phyloP scores from a whole-genome alignment of 2,113 vertebrate species.

The Oenanthe melanoleuca region DNA sequence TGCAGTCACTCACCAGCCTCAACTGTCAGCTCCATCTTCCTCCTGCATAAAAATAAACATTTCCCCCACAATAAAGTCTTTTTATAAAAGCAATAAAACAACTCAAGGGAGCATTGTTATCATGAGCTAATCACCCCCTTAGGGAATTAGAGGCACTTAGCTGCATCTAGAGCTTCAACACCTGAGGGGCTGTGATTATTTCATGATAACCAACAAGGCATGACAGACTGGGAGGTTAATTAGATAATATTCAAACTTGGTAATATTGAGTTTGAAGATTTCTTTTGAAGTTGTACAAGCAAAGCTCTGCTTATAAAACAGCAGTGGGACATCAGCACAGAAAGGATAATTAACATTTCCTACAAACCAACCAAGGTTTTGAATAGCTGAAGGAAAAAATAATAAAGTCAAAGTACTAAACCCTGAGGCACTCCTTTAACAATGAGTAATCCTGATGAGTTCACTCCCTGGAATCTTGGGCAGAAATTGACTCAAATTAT shows the following conservation, averaged over 20 bases:
- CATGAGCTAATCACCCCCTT: constrained; percentile 78
- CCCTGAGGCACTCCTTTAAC: constrained; percentile 72
- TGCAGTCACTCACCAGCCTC: constrained; percentile 65
- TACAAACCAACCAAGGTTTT: constrained; percentile 67
- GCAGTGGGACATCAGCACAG: constrained; percentile 49
- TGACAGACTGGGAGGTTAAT: constrained; percentile 77
- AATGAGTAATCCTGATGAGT: constrained; percentile 72
- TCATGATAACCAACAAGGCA: constrained; percentile 73
- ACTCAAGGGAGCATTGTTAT: constrained; percentile 78
- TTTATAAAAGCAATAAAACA: constrained; percentile 79
- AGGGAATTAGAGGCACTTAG: constrained; percentile 78
- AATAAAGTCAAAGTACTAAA: constrained; percentile 71
- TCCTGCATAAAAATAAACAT: constrained; percentile 80
- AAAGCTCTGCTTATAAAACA: constrained; percentile 69
- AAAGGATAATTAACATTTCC: constrained; percentile 74
- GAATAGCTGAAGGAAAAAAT: constrained; percentile 69
- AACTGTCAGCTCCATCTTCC: constrained; percentile 75
- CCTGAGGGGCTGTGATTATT: constrained; percentile 75
- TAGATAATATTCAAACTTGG: constrained; percentile 77
- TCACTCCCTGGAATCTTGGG: constrained; percentile 66
- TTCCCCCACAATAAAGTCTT: constrained; percentile 75
- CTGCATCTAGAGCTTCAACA: constrained; percentile 72
- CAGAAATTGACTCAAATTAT: constrained; percentile 67
- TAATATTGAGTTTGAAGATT: constrained; percentile 71
- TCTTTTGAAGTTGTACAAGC: constrained; percentile 73